Evolutionary conservation across 2,888 invertebrate species (phyloP).

Genomic region (Stegophylla sp.): DNA sequence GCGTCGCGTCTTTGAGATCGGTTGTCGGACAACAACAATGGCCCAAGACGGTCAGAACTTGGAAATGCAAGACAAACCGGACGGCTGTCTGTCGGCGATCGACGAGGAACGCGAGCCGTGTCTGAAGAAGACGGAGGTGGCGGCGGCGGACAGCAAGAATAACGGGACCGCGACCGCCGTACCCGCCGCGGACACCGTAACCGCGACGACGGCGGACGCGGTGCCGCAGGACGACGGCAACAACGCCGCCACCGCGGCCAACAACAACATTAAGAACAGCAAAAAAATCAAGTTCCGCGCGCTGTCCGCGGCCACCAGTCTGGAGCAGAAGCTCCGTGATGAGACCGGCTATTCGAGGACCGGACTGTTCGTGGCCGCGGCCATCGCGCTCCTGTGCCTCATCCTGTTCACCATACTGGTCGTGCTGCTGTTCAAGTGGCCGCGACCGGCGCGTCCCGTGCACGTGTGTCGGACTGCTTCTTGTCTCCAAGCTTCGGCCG

Average conservation of each 20-base stretch:
- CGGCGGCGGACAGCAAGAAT: conserved; percentile 18
- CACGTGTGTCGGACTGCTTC: conserved; percentile 66
- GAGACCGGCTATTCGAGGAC: conserved; percentile 62
- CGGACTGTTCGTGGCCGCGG: conserved; percentile 61
- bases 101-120: conserved; percentile 57
- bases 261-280: conserved; percentile 37
- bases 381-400: conserved; percentile 63
- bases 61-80: conserved; percentile 55
- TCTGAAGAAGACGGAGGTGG: conserved; percentile 15
- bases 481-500: conserved; percentile 68
- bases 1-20: background rate
- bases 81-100: conserved; percentile 43
- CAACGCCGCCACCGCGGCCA: conserved; percentile 21
- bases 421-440: conserved; percentile 67
- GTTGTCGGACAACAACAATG: background rate
- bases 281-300: conserved; percentile 37
- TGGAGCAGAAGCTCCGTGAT: conserved; percentile 60
- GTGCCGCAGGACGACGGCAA: too few species aligned
- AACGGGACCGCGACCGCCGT: conserved; percentile 36
- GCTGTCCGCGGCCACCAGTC: conserved; percentile 44
- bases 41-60: conserved; percentile 10
- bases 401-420: conserved; percentile 66
- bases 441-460: conserved; percentile 65
- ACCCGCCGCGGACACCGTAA: conserved; percentile 27
- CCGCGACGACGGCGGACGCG: too few species aligned